Conservation (phyloP, 2,113 vertebrate genomes). For the Neotragus moschatus region DNA sequence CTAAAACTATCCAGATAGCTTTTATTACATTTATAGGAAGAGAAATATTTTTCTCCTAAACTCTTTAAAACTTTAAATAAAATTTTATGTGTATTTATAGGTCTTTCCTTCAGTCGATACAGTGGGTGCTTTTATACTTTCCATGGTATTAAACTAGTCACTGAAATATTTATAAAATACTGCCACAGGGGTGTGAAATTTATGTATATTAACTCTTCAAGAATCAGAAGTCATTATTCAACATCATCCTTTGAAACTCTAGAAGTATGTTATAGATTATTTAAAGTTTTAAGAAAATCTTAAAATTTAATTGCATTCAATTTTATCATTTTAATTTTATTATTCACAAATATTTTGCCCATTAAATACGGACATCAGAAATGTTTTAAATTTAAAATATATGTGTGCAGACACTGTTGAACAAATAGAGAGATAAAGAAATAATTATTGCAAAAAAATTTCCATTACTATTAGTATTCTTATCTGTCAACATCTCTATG, state of each 20-base stretch:
- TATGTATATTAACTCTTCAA: slow-evolving; percentile 16
- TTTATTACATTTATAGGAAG: neutral
- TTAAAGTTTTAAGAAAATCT: neutral
- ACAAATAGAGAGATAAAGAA: neutral
- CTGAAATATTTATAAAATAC: slow-evolving; percentile 23
- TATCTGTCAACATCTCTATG: neutral
- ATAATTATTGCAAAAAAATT: neutral
- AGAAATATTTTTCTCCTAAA: neutral
- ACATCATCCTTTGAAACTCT: neutral
- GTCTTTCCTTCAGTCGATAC: neutral
- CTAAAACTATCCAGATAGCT: neutral
- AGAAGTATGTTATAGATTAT: neutral
- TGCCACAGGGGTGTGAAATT: neutral
- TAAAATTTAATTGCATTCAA: neutral
- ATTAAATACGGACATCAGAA: neutral
- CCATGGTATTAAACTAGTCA: neutral
- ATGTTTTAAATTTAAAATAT: neutral
- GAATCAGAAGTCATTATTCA: neutral
- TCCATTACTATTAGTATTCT: neutral
- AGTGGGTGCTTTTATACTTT: neutral
- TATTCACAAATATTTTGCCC: neutral
- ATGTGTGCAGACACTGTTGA: neutral
- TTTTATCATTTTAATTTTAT: neutral
- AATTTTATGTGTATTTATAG: neutral
- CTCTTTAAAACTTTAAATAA: neutral